Evolutionary conservation across 2,888 invertebrate genomes (phyloP).

Genomic region (Drepana falcataria): DNA sequence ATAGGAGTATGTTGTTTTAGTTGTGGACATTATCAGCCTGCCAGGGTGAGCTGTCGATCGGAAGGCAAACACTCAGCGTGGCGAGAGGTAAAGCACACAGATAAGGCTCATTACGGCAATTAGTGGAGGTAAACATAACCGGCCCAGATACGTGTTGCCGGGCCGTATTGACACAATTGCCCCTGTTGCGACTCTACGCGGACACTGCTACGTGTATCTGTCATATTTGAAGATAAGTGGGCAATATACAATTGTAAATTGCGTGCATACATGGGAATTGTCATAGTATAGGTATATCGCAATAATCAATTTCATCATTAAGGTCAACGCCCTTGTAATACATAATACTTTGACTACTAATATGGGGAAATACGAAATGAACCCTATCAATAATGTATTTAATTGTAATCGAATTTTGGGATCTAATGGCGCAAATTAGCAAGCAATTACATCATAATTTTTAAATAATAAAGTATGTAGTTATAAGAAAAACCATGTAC

Average conservation of each 20-base stretch:
- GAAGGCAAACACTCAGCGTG: slow-evolving; percentile 55
- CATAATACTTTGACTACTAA: too few species aligned
- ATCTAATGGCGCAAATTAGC: not conserved
- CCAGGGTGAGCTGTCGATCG: slow-evolving; percentile 45
- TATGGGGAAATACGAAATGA: too few species aligned
- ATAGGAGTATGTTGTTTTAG: slow-evolving; percentile 14
- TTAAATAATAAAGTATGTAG: too few species aligned
- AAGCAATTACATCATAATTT: not conserved
- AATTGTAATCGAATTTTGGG: not conserved
- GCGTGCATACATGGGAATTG: too few species aligned
- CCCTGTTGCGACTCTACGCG: slow-evolving; percentile 11
- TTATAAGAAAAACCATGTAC: not conserved
- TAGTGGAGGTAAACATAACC: slow-evolving; percentile 63
- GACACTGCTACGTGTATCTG: not conserved
- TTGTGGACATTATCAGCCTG: slow-evolving; percentile 37
- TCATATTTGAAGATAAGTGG: not conserved
- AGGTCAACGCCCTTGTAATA: too few species aligned
- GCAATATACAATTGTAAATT: too few species aligned
- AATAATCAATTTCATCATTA: too few species aligned
- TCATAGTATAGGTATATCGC: too few species aligned
- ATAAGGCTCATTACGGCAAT: slow-evolving; percentile 71
- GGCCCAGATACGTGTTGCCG: slow-evolving; percentile 46
- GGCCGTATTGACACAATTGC: slow-evolving; percentile 21
- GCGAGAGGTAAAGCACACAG: slow-evolving; percentile 47
- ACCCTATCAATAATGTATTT: too few species aligned